A percentile compares a stretch with the other conserved stretches of the same genome.
Evolutionary conservation across 2,797 vertebrate genomes (phyloP).

Genomic region (Hylomyscus alleni): DNA sequence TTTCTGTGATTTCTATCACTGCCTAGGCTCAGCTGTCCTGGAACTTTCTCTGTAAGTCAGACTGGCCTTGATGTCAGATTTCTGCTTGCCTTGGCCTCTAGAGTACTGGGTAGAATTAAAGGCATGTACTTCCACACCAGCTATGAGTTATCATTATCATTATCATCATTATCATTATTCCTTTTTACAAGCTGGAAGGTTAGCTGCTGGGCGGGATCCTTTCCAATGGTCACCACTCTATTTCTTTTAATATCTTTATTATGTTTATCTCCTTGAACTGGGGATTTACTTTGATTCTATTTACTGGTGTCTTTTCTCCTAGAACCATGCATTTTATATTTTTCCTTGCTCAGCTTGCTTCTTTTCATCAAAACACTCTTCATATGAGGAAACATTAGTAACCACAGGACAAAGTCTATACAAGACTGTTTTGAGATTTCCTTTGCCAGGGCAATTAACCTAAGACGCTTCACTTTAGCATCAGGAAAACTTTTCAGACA

Average conservation of each 20-base stretch:
- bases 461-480: neutral
- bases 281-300: neutral
- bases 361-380: neutral
- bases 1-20: neutral
- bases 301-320: neutral
- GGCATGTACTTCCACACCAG: neutral
- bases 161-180: no score
- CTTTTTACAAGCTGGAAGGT: neutral
- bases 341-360: neutral
- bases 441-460: neutral
- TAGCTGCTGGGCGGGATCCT: neutral
- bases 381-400: neutral
- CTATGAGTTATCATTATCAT: neutral
- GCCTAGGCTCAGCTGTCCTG: no score
- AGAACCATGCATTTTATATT: neutral
- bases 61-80: neutral
- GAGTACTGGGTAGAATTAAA: neutral
- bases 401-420: neutral
- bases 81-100: neutral
- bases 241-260: neutral
- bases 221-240: neutral
- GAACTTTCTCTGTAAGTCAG: neutral
- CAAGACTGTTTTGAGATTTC: neutral
- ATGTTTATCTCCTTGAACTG: neutral
- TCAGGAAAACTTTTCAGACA: no score